These are phyloP conservation scores for Mastacembelus armatus DNA, from an alignment of 2,797 vertebrate species.

Conservation along the genomic window DNA sequence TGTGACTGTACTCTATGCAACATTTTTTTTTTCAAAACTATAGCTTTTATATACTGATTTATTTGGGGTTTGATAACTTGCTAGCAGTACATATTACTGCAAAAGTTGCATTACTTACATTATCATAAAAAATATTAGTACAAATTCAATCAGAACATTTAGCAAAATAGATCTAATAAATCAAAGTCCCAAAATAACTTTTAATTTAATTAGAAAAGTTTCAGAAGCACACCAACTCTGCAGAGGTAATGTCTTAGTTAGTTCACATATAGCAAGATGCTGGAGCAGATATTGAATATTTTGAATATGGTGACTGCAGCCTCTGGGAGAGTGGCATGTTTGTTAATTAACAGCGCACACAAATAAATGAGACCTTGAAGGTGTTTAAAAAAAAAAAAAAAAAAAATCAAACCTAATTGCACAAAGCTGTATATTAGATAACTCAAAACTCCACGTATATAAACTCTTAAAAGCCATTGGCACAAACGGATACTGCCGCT, in stretches of 20 bases:
- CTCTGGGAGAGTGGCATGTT: constrained; percentile 32
- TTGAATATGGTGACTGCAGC: constrained; percentile 29
- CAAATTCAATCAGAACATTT: too few species aligned
- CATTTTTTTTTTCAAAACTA: too few species aligned
- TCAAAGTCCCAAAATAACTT: too few species aligned
- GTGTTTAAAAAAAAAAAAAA: constrained; percentile 19
- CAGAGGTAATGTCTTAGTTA: background rate
- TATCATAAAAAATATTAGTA: too few species aligned
- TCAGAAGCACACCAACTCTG: too few species aligned
- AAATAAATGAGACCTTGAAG: constrained; percentile 53
- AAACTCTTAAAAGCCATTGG: constrained; percentile 50
- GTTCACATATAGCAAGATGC: background rate
- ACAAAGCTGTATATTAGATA: constrained; percentile 40
- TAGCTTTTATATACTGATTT: too few species aligned
- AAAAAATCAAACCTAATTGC: constrained; percentile 65
- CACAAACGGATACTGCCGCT: constrained; percentile 45
- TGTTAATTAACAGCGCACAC: constrained; percentile 66
- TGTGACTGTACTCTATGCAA: too few species aligned
- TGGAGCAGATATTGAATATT: constrained; percentile 24
- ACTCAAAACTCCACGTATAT: constrained; percentile 64
- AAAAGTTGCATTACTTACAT: too few species aligned
- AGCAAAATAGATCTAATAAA: too few species aligned
- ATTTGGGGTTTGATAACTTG: too few species aligned
- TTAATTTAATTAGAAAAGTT: too few species aligned
- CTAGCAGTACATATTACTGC: too few species aligned